Evolutionary conservation across 2,113 vertebrate species (phyloP).

Genomic region (Theristicus caerulescens): DNA sequence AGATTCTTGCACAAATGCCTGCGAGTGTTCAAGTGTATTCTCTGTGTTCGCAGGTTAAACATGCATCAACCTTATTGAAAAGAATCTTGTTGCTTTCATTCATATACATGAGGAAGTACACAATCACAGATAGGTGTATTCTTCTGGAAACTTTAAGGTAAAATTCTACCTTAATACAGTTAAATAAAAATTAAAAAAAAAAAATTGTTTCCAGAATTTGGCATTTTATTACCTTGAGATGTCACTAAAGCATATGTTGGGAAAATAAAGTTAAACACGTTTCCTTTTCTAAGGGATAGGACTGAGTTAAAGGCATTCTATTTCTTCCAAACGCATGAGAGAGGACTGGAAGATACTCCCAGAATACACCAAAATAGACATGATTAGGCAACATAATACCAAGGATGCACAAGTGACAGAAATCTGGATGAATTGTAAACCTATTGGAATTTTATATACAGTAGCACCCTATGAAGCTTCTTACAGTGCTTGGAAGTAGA

Average conservation of each 20-base stretch:
- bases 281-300: background rate
- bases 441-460: background rate
- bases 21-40: background rate
- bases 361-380: background rate
- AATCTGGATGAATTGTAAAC: background rate
- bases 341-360: background rate
- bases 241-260: background rate
- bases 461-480: background rate
- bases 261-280: background rate
- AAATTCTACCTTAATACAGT: background rate
- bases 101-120: background rate
- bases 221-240: background rate
- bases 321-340: background rate
- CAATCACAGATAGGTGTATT: background rate
- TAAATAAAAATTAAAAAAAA: background rate
- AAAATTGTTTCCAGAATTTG: background rate
- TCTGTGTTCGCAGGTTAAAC: background rate
- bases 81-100: background rate
- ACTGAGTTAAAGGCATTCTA: background rate
- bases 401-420: background rate
- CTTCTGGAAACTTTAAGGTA: background rate
- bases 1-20: background rate
- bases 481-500: background rate
- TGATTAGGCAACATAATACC: background rate
- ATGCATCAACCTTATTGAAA: background rate